Conservation (phyloP, 2,113 vertebrate species). For the Anser brachyrhynchus region DNA sequence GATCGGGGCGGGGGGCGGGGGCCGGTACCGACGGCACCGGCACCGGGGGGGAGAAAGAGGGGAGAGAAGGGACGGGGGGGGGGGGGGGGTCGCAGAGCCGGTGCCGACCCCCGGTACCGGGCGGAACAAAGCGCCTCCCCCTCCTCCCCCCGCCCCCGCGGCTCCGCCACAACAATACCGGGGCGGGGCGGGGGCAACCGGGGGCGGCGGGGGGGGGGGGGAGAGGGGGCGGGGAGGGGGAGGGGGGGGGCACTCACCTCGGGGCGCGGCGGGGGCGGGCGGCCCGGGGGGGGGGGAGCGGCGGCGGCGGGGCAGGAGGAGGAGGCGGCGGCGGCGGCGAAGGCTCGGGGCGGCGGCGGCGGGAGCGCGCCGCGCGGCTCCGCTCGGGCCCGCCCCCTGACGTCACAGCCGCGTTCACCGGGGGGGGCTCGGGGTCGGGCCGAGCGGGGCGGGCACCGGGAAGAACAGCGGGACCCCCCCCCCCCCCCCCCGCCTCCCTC, state of each 20-base stretch:
- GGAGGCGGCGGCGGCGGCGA: too few relatives aligned
- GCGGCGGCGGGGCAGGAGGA: too few relatives aligned
- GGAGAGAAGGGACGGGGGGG: too few relatives aligned
- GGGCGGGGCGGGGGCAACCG: not conserved
- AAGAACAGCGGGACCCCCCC: too few relatives aligned
- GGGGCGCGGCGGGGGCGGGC: not conserved
- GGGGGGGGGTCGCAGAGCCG: too few relatives aligned
- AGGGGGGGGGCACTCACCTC: not conserved
- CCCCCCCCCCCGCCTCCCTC: too few relatives aligned
- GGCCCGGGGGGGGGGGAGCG: too few relatives aligned
- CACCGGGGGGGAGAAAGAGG: not conserved
- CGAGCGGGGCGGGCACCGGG: not conserved
- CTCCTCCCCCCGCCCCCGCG: not conserved
- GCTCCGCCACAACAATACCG: not conserved
- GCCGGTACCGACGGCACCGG: not conserved
- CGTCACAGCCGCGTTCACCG: not conserved
- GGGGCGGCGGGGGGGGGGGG: not conserved
- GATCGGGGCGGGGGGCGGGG: not conserved
- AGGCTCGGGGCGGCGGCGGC: too few relatives aligned
- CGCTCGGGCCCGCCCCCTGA: not conserved
- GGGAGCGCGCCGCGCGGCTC: not conserved
- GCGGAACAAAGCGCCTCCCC: not conserved
- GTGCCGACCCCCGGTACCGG: too few relatives aligned
- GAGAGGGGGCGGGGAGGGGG: not conserved
- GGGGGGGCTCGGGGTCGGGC: not conserved